Conservation (phyloP, 2,113 vertebrate species). For the Corydoras maculifer region DNA sequence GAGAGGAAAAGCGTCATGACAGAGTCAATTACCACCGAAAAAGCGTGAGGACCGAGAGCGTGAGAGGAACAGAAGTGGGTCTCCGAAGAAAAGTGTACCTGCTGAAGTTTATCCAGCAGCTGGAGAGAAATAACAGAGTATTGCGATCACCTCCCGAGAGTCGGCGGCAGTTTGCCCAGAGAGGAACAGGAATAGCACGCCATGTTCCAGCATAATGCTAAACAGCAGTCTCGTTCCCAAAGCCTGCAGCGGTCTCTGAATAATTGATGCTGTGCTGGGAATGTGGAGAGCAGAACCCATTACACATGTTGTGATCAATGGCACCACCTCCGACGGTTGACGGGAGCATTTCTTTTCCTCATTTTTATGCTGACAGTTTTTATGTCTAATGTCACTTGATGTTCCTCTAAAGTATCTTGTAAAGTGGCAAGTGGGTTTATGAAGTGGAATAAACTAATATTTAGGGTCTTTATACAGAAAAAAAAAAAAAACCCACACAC, state of each 20-base stretch:
- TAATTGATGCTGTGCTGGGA: constrained; percentile 36
- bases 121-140: constrained; percentile 28
- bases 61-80: constrained; percentile 1
- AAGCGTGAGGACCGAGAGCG: no score
- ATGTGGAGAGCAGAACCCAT: constrained; percentile 31
- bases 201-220: constrained; percentile 30
- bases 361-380: constrained; percentile 37
- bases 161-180: constrained; percentile 13
- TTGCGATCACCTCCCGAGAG: constrained; percentile 11
- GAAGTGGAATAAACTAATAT: background rate
- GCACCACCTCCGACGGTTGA: constrained; percentile 21
- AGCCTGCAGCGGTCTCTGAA: constrained; percentile 31
- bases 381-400: constrained; percentile 31
- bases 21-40: no score
- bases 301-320: constrained; percentile 39
- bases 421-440: constrained; percentile 3
- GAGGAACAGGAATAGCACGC: constrained; percentile 10
- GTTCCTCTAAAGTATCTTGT: constrained; percentile 21
- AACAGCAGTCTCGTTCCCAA: constrained; percentile 33
- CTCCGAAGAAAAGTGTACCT: constrained; percentile 4
- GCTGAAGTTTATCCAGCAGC: constrained; percentile 18
- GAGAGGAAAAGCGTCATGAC: no score
- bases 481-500: background rate
- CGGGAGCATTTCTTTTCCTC: constrained; percentile 35
- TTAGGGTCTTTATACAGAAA: background rate